These are phyloP conservation scores for Nomada goodeniana DNA, from an alignment of 2,888 invertebrate species.

Conservation along the genomic window DNA sequence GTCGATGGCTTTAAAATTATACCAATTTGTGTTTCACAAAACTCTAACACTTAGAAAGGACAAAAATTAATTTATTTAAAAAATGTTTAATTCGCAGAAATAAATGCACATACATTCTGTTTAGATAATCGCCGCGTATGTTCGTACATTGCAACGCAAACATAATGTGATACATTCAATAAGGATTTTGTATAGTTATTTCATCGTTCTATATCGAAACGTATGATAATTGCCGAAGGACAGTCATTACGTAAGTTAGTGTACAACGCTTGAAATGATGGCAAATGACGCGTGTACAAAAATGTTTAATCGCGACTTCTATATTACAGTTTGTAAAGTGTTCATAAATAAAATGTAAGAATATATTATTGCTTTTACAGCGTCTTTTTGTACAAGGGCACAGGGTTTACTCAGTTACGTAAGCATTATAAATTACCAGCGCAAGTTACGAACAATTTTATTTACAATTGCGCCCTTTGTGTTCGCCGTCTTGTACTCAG, in stretches of 20 bases:
- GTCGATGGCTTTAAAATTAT: slow-evolving; percentile 44
- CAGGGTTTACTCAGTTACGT: background rate
- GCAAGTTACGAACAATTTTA: slow-evolving; percentile 3
- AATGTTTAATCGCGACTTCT: background rate
- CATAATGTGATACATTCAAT: slow-evolving; percentile 12
- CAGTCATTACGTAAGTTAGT: background rate
- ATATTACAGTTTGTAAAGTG: background rate
- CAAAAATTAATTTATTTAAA: background rate
- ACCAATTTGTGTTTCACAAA: slow-evolving; percentile 25
- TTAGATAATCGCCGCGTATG: slow-evolving; percentile 18
- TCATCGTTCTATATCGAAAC: background rate
- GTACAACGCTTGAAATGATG: slow-evolving; percentile 3
- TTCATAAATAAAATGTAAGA: slow-evolving; percentile 27
- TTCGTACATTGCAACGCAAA: slow-evolving; percentile 13
- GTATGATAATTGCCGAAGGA: background rate
- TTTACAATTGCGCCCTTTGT: background rate
- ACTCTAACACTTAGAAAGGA: slow-evolving; percentile 10
- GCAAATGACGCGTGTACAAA: background rate
- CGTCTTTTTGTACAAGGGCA: background rate
- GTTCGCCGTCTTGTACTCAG: background rate
- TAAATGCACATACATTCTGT: slow-evolving; percentile 34
- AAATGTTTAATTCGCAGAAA: slow-evolving; percentile 30
- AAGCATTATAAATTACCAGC: background rate
- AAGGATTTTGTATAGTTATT: background rate
- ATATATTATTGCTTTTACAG: slow-evolving; percentile 27